Conservation (phyloP, 2,888 invertebrate species). For the Zeuzera pyrina region DNA sequence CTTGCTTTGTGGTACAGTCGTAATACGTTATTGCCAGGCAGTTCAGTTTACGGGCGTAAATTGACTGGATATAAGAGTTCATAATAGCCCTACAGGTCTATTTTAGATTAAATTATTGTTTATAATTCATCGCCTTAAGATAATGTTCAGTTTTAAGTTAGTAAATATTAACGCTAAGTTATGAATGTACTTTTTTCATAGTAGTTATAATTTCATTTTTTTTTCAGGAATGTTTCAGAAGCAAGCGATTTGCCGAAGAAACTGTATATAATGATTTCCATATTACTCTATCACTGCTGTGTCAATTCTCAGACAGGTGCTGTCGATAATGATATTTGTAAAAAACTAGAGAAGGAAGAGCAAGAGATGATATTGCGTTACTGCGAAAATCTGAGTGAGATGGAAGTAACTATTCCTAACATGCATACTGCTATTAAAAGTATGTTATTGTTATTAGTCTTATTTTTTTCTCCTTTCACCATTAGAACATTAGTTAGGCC, state of each 20-base stretch:
- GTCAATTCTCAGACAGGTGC: constrained; percentile 26
- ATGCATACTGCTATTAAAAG: constrained; percentile 38
- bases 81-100: too few relatives aligned
- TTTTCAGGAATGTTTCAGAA: constrained; percentile 21
- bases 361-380: constrained; percentile 40
- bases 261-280: constrained; percentile 32
- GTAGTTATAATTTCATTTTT: not conserved
- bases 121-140: not conserved
- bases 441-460: too few relatives aligned
- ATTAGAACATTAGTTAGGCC: too few relatives aligned
- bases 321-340: constrained; percentile 38
- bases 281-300: constrained; percentile 43
- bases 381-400: constrained; percentile 36
- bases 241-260: constrained; percentile 29
- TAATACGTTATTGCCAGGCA: too few relatives aligned
- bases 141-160: not conserved
- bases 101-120: too few relatives aligned
- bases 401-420: constrained; percentile 40
- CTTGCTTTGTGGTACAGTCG: too few relatives aligned
- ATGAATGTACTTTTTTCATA: too few relatives aligned
- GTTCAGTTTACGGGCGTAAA: too few relatives aligned
- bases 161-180: not conserved
- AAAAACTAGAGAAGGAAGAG: constrained; percentile 23
- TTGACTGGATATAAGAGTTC: too few relatives aligned
- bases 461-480: too few relatives aligned